A percentile compares a stretch with the other conserved stretches of the same genome.
phyloP scores from a whole-genome alignment of 2,797 vertebrate species.

The Antennarius maculatus region DNA sequence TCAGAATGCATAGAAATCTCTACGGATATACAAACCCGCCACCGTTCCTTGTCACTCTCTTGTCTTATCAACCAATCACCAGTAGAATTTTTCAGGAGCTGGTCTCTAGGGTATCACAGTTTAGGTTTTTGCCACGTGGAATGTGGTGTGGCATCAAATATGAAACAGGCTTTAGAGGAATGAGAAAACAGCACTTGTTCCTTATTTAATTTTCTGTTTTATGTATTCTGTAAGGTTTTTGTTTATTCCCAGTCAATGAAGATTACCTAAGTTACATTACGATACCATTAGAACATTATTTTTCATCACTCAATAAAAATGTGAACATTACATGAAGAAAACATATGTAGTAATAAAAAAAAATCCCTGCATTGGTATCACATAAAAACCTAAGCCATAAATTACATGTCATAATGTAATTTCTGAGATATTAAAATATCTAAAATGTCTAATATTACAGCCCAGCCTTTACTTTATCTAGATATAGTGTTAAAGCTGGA shows the following conservation, averaged over 20 bases:
- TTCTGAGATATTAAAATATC: constrained; percentile 6
- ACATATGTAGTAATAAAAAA: background rate
- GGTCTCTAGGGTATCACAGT: constrained; percentile 68
- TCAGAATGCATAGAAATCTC: constrained; percentile 67
- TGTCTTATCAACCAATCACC: constrained; percentile 56
- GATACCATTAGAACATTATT: too few species aligned
- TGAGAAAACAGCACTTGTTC: constrained; percentile 20
- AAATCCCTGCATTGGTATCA: background rate
- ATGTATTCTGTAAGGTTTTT: too few species aligned
- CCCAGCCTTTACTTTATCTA: background rate
- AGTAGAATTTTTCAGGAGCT: constrained; percentile 57
- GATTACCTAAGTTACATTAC: too few species aligned
- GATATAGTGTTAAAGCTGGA: constrained; percentile 1
- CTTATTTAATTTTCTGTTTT: too few species aligned
- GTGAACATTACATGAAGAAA: background rate
- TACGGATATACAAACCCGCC: constrained; percentile 36
- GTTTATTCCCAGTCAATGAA: too few species aligned
- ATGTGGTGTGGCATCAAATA: constrained; percentile 31
- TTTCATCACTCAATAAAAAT: too few species aligned
- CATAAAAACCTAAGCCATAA: background rate
- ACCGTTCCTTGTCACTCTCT: constrained; percentile 42
- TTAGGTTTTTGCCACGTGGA: constrained; percentile 61
- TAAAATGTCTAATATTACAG: background rate
- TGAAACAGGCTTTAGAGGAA: constrained; percentile 3
- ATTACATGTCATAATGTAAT: constrained; percentile 3